A percentile compares a stretch with the other conserved stretches of the same genome.
These are phyloP conservation scores for Temnothorax rugatulus DNA, from an alignment of 2,888 invertebrate genomes.

Conservation along the genomic window DNA sequence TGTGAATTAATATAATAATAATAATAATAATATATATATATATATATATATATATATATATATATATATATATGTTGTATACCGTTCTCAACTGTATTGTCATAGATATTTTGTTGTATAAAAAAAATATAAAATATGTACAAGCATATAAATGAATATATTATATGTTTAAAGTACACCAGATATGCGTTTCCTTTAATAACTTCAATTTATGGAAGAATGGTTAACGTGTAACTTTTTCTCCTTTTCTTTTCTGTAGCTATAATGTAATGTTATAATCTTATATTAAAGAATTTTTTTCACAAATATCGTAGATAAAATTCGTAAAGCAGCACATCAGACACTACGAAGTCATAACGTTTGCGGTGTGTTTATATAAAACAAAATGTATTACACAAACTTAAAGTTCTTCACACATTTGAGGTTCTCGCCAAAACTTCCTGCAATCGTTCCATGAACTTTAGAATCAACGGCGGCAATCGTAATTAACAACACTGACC, in stretches of 20 bases:
- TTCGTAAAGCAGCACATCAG: no score
- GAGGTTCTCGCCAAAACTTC: no score
- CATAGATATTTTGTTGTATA: conserved; percentile 86
- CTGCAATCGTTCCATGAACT: no score
- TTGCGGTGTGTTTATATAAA: no score
- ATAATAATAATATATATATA: no score
- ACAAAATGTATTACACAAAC: no score
- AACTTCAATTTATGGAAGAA: not conserved
- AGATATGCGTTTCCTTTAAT: not conserved
- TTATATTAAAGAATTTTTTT: no score
- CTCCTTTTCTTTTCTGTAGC: not conserved
- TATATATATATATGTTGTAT: conserved; percentile 79
- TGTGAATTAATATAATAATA: conserved; percentile 78
- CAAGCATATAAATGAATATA: conserved; percentile 85
- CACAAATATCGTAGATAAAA: no score
- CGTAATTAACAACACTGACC: not conserved
- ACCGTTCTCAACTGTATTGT: conserved; percentile 83
- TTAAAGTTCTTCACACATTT: no score
- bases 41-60: conserved; percentile 67
- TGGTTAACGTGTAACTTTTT: not conserved
- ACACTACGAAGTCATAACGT: no score
- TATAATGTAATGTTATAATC: not conserved
- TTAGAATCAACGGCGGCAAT: not conserved
- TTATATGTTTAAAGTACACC: conserved; percentile 85
- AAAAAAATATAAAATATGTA: conserved; percentile 79